phyloP scores from a whole-genome alignment of 1,140 invertebrate genomes.

The Nebria ingens region DNA sequence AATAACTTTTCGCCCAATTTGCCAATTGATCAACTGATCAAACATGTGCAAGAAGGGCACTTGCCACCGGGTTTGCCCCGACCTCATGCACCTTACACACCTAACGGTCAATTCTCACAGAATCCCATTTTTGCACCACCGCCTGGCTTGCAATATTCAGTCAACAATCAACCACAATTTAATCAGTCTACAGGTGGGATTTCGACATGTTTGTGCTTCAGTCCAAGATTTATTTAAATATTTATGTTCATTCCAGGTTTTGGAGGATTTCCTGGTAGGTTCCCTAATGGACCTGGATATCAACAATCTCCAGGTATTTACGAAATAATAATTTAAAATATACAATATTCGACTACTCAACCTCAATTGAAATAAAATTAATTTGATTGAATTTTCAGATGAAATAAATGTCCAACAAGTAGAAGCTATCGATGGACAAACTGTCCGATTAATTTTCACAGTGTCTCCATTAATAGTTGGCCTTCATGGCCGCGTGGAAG shows the following conservation, averaged over 20 bases:
- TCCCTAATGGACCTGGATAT: background rate
- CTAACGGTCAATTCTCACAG: background rate
- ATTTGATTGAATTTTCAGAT: slow-evolving; percentile 23
- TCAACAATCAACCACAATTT: slow-evolving; percentile 1
- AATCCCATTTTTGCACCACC: slow-evolving; percentile 1
- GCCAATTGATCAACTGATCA: slow-evolving; percentile 1
- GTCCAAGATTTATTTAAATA: background rate
- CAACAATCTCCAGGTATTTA: background rate
- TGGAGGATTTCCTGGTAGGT: slow-evolving; percentile 1
- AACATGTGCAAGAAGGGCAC: slow-evolving; percentile 11
- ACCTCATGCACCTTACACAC: background rate
- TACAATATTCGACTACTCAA: no score
- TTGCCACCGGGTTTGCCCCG: background rate
- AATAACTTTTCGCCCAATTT: slow-evolving; percentile 10
- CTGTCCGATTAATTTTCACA: slow-evolving; percentile 68
- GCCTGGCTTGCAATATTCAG: slow-evolving; percentile 2
- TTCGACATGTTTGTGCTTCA: no score
- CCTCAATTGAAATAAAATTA: no score
- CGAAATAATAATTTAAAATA: no score
- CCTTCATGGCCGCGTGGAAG: slow-evolving; percentile 68
- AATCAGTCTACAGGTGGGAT: background rate
- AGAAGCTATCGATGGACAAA: slow-evolving; percentile 64
- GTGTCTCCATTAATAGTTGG: slow-evolving; percentile 74
- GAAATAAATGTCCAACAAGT: slow-evolving; percentile 49
- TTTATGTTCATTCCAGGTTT: background rate